These are phyloP conservation scores for Spodoptera litura DNA, from an alignment of 1,140 invertebrate species.

Conservation along the genomic window DNA sequence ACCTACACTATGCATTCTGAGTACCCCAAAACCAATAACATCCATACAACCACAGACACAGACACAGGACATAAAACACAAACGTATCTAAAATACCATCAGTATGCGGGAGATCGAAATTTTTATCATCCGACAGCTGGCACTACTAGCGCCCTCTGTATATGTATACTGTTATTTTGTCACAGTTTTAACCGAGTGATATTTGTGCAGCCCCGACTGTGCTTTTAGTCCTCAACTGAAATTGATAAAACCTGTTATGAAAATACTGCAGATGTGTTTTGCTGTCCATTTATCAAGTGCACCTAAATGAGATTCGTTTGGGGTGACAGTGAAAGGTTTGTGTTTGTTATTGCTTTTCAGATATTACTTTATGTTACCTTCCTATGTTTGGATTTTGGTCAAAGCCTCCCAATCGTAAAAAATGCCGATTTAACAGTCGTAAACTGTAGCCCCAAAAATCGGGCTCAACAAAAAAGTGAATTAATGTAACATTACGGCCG, in stretches of 20 bases:
- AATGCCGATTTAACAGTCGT: not conserved
- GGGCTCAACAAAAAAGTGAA: slow-evolving; percentile 13
- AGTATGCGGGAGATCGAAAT: slow-evolving; percentile 17
- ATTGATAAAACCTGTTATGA: slow-evolving; percentile 28
- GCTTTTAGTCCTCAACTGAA: slow-evolving; percentile 1
- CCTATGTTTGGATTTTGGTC: no score
- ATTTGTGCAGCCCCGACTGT: slow-evolving; percentile 1
- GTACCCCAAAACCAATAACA: slow-evolving; percentile 3
- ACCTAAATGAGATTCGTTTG: not conserved
- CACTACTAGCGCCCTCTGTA: no score
- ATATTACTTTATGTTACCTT: no score
- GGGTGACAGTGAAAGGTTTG: not conserved
- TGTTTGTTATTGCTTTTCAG: no score
- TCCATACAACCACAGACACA: not conserved
- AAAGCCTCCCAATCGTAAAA: no score
- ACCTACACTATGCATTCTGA: not conserved
- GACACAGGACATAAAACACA: not conserved
- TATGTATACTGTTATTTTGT: not conserved
- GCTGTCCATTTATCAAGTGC: not conserved
- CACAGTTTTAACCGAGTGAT: not conserved
- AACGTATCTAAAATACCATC: slow-evolving; percentile 18
- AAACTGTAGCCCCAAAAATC: not conserved
- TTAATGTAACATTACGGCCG: slow-evolving; percentile 1
- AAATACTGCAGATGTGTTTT: slow-evolving; percentile 9
- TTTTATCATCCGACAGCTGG: slow-evolving; percentile 17